phyloP scores from a whole-genome alignment of 2,113 vertebrate genomes.

The Archocentrus centrarchus region DNA sequence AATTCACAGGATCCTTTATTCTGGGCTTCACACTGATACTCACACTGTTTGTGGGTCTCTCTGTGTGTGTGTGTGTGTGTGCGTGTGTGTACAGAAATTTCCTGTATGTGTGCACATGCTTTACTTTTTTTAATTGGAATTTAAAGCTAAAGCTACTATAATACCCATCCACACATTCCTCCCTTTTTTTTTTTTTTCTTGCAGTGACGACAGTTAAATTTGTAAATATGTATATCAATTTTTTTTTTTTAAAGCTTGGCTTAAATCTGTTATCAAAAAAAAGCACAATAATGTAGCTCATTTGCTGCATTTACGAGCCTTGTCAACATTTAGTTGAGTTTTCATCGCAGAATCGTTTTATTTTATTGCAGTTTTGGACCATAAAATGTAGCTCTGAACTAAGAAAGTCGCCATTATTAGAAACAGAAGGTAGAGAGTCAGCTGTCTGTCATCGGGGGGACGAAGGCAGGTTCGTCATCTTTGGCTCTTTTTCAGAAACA shows the following conservation, averaged over 20 bases:
- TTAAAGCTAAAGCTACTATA: constrained; percentile 63
- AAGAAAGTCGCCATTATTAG: background rate
- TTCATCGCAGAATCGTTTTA: background rate
- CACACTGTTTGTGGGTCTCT: constrained; percentile 32
- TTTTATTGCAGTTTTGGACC: constrained; percentile 5
- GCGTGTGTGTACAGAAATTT: constrained; percentile 13
- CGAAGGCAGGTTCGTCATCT: background rate
- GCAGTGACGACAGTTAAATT: constrained; percentile 52
- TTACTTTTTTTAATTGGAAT: constrained; percentile 69
- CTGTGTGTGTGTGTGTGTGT: constrained; percentile 9
- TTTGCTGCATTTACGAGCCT: constrained; percentile 26
- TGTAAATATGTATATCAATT: constrained; percentile 33
- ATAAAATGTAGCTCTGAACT: background rate
- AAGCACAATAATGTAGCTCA: constrained; percentile 6
- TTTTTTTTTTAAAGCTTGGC: constrained; percentile 12
- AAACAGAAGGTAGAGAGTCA: background rate
- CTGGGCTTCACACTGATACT: constrained; percentile 77
- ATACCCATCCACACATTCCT: constrained; percentile 41
- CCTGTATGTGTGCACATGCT: constrained; percentile 33
- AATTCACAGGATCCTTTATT: constrained; percentile 77
- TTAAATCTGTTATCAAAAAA: constrained; percentile 43
- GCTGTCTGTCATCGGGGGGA: background rate
- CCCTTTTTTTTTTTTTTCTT: background rate
- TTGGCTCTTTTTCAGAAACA: background rate
- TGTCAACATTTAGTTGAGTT: constrained; percentile 24